Evolutionary conservation across 2,113 vertebrate genomes (phyloP), one percentile per base, ranked within the genome.

Genomic region (Lepisosteus oculatus): DNA sequence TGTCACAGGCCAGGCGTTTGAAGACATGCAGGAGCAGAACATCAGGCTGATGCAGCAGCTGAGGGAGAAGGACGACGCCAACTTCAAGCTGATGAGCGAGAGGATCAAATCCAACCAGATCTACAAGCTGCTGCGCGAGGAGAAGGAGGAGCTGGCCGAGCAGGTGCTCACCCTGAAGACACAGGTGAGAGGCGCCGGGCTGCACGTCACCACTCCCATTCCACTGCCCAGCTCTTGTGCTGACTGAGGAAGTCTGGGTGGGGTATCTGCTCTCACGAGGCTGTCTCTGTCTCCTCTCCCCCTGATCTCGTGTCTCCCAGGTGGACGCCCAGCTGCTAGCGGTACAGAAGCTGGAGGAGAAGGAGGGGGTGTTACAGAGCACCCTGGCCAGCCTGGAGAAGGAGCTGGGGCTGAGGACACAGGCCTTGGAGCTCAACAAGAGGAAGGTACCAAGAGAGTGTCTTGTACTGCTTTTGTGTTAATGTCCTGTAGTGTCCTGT

Each of bases 1-100:
- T 3, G 95, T 98, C 55, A 98, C 96, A 0, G 95, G 96, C 14
- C 96, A 98, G 83, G 96, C 95, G 41, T 98, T 98, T 17, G 96
- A 98, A 72, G 96, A 98, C 86, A 98, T 98, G 96, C 96, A 98
- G 83, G 96, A 98, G 79, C 96, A 98, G 83, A 98, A 98, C 47
- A 96, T 95, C 78, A 88, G 96, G 1, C 89, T 98, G 61, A 82
- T 96, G 76, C 95, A 95, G 86, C 96, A 98, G 85, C 76, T 98
- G 11, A 80, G 96, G 0, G 95, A 98, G 77, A 98, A 98, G 81
- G 96, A 98, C 0, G 96, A 98, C 0, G 96, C 96, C 83, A 97
- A 98, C 83, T 98, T 98, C 78, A 98, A 98, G 84, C 89, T 98
- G 45, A 98, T 98, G 96, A 96, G 94, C 0, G 96, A 98, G 87